Base-by-base conservation (phyloP, 2,113 vertebrate genomes). In the Dasyornis broadbenti region DNA sequence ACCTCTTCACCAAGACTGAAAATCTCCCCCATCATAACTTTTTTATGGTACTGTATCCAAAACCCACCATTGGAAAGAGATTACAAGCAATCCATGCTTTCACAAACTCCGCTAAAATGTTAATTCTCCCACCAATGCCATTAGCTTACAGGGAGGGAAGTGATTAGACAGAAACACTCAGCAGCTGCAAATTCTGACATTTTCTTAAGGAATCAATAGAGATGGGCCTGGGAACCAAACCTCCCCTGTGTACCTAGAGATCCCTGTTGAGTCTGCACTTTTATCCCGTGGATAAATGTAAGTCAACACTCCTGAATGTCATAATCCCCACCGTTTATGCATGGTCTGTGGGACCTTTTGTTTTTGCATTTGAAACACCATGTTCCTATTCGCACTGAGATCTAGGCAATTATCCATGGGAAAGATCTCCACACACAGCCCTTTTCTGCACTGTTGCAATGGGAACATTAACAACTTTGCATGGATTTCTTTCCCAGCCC, bases 211-310 rank as follows among this genome's bases (percentile, higher is more conserved):
- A 93, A 66, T 71, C 72, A 53, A 57, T 11, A 72, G 70, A 84
- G 65, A 22, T n/a, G 22, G 30, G 87, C 70, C 86, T 95, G 89
- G 64, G 96, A 95, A 96, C 52, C 78, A 63, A 94, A 52, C 35
- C 64, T 71, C 79, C 76, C 81, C 75, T 17, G 33, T 61, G 82
- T 66, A 82, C 45, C 2, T 17, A 84, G 71, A 71, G 76, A 87
- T 64, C 71, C 50, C 82, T 86, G 71, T 92, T 95, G 83, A 96
- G 91, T 97, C 89, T 95, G 94, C 37, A 76, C 65, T 91, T 95
- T 78, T 65, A 94, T 92, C 97, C 93, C 53, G 27, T 7, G 82
- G 83, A 96, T 83, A 92, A 96, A 91, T 33, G 11, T 33, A 82
- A 92, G 69, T 91, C 94, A 94, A 71, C 75, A 70, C 63, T 96